Evolutionary conservation across 2,797 vertebrate genomes (phyloP), one percentile per base, ranked within the genome.

Genomic region (Rhinella marina): DNA sequence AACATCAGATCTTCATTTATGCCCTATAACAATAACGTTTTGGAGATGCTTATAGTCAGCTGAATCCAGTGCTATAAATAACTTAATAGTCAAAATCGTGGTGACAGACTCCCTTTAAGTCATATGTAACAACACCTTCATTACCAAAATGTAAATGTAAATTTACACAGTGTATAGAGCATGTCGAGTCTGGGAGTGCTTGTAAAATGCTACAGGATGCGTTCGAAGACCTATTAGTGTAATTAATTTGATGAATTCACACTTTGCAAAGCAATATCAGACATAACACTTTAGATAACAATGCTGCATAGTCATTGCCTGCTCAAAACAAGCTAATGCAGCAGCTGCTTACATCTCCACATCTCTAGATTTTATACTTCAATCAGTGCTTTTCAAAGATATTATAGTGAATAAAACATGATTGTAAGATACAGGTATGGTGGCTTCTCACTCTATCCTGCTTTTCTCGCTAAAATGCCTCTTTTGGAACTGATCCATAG

Each of bases 201-300:
- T 76, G 70, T 62, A 77, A 75, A 82, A 56, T 77, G 81, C 86
- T 82, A 64, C 59, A 9, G 70, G 41, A 27, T 82, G 72, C 54
- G 48, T 66, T 86, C 68, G 48, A 56, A 86, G 50, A 86, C 29
- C 77, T 80, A 86, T 56, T 66, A 70, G 62, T 19, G 16, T 64
- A 77, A 85, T 85, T 85, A 77, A 85, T 64, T 77, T 85, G 84
- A 85, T 85, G 73, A 85, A 85, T 61, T 54, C 25, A 21, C 59
- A 54, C 83, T 77, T 77, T 62, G 57, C 19, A 77, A 82, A 27
- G 78, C 70, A 87, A 82, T 82, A 82, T 64, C 54, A 59, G 56
- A 48, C 86, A 81, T 57, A 72, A 81, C 77, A 82, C 50, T 87
- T 87, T 72, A 48, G 56, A 81, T 86, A 81, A 86, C 76, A 81